Conservation (phyloP, 2,113 vertebrate species). For the Oreochromis aureus region DNA sequence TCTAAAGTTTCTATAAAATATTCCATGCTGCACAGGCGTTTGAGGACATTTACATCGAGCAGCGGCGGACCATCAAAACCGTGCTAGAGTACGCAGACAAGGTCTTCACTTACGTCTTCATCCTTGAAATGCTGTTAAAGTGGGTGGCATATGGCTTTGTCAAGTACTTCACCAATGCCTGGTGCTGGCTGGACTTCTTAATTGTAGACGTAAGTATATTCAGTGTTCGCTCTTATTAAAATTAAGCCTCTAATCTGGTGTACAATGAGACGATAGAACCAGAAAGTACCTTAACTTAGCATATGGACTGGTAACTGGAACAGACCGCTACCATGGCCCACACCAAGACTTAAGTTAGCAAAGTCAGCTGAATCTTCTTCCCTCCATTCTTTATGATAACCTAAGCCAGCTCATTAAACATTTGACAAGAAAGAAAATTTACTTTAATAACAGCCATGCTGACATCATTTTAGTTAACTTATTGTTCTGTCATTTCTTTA, state of each 20-base stretch:
- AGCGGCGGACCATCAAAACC: slow-evolving; percentile 89
- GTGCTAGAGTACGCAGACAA: slow-evolving; percentile 96
- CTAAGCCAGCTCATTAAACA: not conserved
- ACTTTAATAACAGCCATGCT: not conserved
- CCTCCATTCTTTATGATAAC: not conserved
- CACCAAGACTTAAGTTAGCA: not conserved
- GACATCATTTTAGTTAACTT: not conserved
- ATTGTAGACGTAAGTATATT: slow-evolving; percentile 91
- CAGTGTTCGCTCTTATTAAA: not conserved
- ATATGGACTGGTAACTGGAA: not conserved
- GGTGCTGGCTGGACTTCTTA: slow-evolving; percentile 99
- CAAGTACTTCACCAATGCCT: slow-evolving; percentile 97
- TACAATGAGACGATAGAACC: not conserved
- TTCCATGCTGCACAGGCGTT: slow-evolving; percentile 78
- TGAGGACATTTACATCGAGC: slow-evolving; percentile 96
- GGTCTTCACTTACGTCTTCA: slow-evolving; percentile 97
- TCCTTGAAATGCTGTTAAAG: slow-evolving; percentile 97
- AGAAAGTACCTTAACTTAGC: not conserved
- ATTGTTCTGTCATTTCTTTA: not conserved
- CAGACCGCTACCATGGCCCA: not conserved
- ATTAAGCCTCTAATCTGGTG: not conserved
- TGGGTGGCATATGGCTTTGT: slow-evolving; percentile 98
- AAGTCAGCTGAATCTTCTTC: not conserved
- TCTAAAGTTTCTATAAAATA: not conserved
- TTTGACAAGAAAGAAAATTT: not conserved